Base-by-base conservation (phyloP, 1,140 invertebrate genomes). In the Dendroctonus ponderosae region DNA sequence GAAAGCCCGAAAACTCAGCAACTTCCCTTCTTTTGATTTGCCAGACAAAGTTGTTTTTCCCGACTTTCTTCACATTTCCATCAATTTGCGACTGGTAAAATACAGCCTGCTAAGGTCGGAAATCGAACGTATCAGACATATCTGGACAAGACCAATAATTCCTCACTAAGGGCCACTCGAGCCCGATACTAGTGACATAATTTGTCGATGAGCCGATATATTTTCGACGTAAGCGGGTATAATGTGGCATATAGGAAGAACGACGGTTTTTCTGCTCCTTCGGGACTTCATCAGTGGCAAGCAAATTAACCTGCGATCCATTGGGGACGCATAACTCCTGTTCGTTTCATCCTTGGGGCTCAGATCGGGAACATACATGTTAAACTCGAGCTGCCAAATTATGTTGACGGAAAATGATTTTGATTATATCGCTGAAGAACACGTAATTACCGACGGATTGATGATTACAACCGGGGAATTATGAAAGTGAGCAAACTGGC, bases 291-390 rank as follows among this genome's bases (percentile, higher is more conserved):
- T 75, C 72, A 74, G 69, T 67, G 69, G 70, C 61, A 74, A 75
- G 70, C 74, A 75, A 75, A 75, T 75, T 75, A 75, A 75, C 74
- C 73, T 69, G 51, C 66, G 66, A 74, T 64, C 68, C 74, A 48
- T 72, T 9, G 26, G 67, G 68, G 74, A 72, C 54, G 67, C 72
- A 75, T 75, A 75, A 75, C 71, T 75, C 53, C 62, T 46, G 62
- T 69, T 68, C 70, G 71, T 74, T 74, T 75, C 71, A 75, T 74
- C 74, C 74, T 75, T 73, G 66, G 71, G 73, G 69, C 65, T 71
- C 12, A 48, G 14, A 38, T 60, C 42, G 26, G 37, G 39, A 7
- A 8, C 14, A 44, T 37, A 60, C 58, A 60, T 60, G 58, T 49
- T 42, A 58, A 58, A 37, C 44, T 26, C 9, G 9, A 43, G 38